A percentile compares a stretch with the other conserved stretches of the same genome.
Evolutionary conservation across 1,140 invertebrate genomes (phyloP).

Genomic region (Aphidius gifuensis): DNA sequence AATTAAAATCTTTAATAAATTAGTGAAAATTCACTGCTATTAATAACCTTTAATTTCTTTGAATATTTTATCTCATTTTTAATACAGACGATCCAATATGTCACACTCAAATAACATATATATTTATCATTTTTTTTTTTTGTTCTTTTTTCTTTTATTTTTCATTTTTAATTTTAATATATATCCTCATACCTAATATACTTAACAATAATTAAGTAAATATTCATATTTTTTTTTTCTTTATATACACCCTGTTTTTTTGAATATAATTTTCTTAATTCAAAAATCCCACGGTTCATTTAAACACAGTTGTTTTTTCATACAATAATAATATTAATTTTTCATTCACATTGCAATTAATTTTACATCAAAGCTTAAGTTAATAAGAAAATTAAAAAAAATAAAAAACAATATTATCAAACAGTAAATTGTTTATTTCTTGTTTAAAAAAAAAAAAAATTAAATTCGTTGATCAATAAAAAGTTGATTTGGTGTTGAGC

Average conservation of each 20-base stretch:
- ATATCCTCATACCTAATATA: no score
- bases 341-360: not conserved
- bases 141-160: slow-evolving; percentile 1
- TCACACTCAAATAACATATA: not conserved
- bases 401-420: not conserved
- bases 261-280: no score
- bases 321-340: not conserved
- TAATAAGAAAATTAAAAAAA: not conserved
- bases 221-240: slow-evolving; percentile 2
- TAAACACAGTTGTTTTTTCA: slow-evolving; percentile 1
- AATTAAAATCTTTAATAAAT: no score
- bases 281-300: no score
- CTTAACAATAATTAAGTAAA: slow-evolving; percentile 20
- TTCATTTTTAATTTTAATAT: not conserved
- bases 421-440: not conserved
- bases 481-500: no score
- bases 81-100: not conserved
- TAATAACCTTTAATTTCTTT: no score
- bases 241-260: slow-evolving; percentile 15
- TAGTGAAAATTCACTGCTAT: no score
- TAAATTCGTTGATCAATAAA: no score
- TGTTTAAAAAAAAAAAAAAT: no score
- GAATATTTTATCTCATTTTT: not conserved
- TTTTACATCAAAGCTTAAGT: not conserved
- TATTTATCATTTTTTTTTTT: not conserved